Conservation (phyloP, 2,797 vertebrate genomes). For the Morelia viridis region DNA sequence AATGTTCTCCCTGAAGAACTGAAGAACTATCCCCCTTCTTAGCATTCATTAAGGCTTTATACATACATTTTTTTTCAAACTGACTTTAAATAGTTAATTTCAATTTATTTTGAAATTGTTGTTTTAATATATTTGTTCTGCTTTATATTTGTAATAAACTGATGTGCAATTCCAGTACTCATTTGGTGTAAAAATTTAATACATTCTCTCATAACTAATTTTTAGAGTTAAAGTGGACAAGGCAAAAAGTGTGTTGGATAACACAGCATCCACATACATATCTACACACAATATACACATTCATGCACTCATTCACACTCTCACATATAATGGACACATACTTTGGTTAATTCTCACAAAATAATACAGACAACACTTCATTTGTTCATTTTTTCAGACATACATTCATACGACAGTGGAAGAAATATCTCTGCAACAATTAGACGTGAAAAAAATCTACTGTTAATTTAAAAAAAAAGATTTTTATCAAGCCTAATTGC, state of each 20-base stretch:
- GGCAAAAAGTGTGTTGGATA: neutral
- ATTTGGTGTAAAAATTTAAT: neutral
- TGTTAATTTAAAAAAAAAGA: no score
- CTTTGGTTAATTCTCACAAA: neutral
- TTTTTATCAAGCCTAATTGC: neutral
- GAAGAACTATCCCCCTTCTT: no score
- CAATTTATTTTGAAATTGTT: no score
- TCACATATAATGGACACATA: neutral
- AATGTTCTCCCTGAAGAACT: no score
- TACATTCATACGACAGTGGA: neutral
- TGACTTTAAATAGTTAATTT: no score
- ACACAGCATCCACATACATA: neutral
- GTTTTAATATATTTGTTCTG: no score
- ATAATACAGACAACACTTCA: neutral
- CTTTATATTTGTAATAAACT: neutral
- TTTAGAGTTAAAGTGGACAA: neutral
- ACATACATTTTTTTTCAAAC: no score
- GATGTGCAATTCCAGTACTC: neutral
- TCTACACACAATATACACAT: neutral
- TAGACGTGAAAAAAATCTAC: neutral
- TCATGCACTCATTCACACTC: no score
- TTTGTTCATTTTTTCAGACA: neutral
- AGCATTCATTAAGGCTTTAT: no score
- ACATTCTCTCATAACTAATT: neutral
- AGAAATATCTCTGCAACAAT: neutral